Evolutionary conservation across 2,888 invertebrate species (phyloP).

Genomic region (Tetragonula carbonaria): DNA sequence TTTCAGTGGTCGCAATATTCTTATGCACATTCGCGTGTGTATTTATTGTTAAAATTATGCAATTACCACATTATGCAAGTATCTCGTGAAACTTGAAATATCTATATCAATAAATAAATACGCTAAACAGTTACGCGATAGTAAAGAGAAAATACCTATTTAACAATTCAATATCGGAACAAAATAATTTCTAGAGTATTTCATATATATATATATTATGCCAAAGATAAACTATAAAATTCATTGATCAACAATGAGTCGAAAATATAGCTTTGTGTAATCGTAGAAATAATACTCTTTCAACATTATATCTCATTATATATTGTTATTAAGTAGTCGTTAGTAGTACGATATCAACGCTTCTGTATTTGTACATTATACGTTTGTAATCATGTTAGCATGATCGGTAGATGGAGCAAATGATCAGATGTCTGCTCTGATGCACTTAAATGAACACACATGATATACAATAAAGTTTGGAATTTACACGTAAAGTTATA

Average conservation of each 20-base stretch:
- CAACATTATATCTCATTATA: conserved; percentile 52
- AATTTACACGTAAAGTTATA: conserved; percentile 23
- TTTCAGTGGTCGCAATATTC: conserved; percentile 47
- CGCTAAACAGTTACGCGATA: conserved; percentile 16
- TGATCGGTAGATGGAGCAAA: conserved; percentile 30
- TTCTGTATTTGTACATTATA: conserved; percentile 54
- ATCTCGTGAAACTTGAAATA: conserved; percentile 30
- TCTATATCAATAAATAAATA: conserved; percentile 40
- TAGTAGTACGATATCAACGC: conserved; percentile 39
- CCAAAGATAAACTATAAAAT: conserved; percentile 71
- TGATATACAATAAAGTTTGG: conserved; percentile 18
- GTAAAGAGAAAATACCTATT: conserved; percentile 47
- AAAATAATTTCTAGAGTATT: conserved; percentile 64
- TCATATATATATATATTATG: conserved; percentile 49
- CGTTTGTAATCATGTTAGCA: conserved; percentile 18
- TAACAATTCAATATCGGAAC: conserved; percentile 45
- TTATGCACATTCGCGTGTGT: conserved; percentile 18
- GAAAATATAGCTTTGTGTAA: conserved; percentile 78
- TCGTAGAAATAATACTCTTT: conserved; percentile 68
- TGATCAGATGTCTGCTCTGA: conserved; percentile 19
- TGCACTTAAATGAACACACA: conserved; percentile 32
- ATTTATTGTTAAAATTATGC: conserved; percentile 38
- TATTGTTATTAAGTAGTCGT: conserved; percentile 47
- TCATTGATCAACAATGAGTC: conserved; percentile 82
- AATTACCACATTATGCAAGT: conserved; percentile 24